phyloP scores from a whole-genome alignment of 2,797 vertebrate genomes.

The Cichlasoma orientale region DNA sequence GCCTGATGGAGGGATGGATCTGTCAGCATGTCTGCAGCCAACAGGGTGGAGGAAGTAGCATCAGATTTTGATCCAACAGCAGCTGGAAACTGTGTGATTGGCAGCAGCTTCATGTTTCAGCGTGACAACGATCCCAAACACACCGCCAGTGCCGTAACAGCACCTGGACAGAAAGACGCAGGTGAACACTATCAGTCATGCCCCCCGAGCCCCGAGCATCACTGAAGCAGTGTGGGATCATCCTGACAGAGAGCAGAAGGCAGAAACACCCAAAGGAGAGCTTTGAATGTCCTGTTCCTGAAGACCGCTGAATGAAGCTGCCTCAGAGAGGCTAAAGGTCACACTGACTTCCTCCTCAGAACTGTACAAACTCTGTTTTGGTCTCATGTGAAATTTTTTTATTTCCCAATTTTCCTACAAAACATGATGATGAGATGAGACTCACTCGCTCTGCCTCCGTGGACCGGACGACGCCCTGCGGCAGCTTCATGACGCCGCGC shows the following conservation, averaged over 20 bases:
- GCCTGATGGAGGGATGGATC: neutral
- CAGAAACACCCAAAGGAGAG: neutral
- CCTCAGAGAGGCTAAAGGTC: too few species aligned
- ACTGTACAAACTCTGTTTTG: too few species aligned
- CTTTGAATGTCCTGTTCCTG: neutral
- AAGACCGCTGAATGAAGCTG: too few species aligned
- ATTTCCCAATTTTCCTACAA: too few species aligned
- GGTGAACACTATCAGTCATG: neutral
- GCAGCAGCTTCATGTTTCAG: too few species aligned
- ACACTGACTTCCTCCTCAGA: too few species aligned
- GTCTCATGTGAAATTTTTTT: too few species aligned
- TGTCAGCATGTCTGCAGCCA: neutral
- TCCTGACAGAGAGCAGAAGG: neutral
- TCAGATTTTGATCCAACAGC: neutral
- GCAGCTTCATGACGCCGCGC: slow-evolving; percentile 27
- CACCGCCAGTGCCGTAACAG: neutral
- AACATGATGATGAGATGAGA: too few species aligned
- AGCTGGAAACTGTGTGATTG: neutral
- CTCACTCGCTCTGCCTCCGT: neutral
- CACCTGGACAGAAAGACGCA: neutral
- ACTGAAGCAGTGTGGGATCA: neutral
- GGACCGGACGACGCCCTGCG: neutral
- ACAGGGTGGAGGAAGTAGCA: neutral
- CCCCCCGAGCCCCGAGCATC: neutral
- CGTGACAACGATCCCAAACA: neutral